Conservation (phyloP, 1,140 invertebrate genomes). For the Papilio xuthus region DNA sequence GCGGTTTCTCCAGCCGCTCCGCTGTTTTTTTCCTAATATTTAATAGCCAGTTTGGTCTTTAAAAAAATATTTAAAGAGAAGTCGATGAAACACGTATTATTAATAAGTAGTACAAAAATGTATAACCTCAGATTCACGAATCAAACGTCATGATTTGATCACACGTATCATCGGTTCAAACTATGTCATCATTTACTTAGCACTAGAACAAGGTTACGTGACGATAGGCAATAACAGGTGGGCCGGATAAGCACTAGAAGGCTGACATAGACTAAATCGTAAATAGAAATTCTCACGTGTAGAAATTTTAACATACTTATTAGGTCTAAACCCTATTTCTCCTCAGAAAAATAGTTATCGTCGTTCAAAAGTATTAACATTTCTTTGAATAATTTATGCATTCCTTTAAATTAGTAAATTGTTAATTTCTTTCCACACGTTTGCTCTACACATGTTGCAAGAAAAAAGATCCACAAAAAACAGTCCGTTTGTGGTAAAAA, state of each 20-base stretch:
- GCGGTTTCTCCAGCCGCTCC: too few species aligned
- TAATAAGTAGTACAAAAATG: neutral
- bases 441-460: neutral
- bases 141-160: neutral
- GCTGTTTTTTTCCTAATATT: too few species aligned
- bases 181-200: constrained; percentile 10
- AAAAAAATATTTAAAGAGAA: too few species aligned
- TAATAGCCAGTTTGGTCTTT: too few species aligned
- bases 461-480: neutral
- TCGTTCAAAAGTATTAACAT: too few species aligned
- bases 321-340: too few species aligned
- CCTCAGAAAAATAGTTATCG: too few species aligned
- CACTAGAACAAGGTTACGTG: constrained; percentile 4
- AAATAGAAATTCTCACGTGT: neutral
- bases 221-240: constrained; percentile 1
- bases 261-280: neutral
- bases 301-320: neutral
- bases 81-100: too few species aligned
- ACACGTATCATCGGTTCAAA: neutral
- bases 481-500: neutral
- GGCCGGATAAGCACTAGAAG: neutral
- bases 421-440: neutral
- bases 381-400: neutral
- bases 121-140: neutral
- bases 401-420: neutral